Evolutionary conservation across 1,140 invertebrate genomes (phyloP).

Genomic region (Dendroctonus valens): DNA sequence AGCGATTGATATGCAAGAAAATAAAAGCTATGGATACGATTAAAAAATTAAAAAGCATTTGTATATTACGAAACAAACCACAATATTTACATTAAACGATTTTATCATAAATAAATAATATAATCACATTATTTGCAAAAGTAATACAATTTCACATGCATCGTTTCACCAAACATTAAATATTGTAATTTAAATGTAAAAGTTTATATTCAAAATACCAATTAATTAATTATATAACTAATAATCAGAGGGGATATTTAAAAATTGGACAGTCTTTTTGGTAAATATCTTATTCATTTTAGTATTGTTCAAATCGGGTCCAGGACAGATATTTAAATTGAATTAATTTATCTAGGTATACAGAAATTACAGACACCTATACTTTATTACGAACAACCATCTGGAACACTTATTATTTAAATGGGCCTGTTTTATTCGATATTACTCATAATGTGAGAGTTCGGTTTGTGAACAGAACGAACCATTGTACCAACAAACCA

Average conservation of each 20-base stretch:
- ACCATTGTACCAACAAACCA: no score
- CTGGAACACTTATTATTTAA: not conserved
- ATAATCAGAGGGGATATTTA: conserved; percentile 14
- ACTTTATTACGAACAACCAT: conserved; percentile 11
- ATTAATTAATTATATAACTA: conserved; percentile 4
- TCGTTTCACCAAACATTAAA: not conserved
- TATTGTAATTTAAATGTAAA: conserved; percentile 4
- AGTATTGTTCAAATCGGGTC: conserved; percentile 13
- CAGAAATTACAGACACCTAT: conserved; percentile 27
- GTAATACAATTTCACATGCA: conserved; percentile 4
- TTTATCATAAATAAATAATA: conserved; percentile 22
- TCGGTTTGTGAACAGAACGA: no score
- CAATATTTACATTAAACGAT: conserved; percentile 31
- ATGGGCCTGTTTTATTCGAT: not conserved
- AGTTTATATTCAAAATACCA: conserved; percentile 5
- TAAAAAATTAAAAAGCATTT: conserved; percentile 25
- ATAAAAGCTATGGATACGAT: conserved; percentile 2
- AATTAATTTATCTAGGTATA: conserved; percentile 14
- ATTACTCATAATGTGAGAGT: not conserved
- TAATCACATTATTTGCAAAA: conserved; percentile 23
- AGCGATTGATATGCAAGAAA: not conserved
- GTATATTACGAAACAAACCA: conserved; percentile 30
- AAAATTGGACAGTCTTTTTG: conserved; percentile 29
- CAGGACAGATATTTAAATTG: conserved; percentile 20
- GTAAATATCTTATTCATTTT: conserved; percentile 23